Conservation (phyloP, 2,888 invertebrate species). For the Cheilosia scutellata region DNA sequence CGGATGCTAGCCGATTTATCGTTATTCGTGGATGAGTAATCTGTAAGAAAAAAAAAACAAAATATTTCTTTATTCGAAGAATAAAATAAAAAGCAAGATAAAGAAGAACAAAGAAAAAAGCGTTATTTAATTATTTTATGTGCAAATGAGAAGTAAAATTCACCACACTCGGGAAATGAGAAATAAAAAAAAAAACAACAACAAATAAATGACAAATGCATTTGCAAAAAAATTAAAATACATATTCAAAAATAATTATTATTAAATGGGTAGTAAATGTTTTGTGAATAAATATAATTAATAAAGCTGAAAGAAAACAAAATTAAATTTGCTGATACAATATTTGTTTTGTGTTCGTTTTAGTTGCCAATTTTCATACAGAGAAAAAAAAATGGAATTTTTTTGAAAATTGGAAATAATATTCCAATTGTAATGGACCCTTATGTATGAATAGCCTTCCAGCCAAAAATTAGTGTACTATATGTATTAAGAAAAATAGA, state of each 20-base stretch:
- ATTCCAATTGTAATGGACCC: too few species aligned
- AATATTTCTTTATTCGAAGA: background rate
- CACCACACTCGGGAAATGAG: conserved; percentile 70
- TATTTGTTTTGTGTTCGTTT: background rate
- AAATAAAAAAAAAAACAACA: conserved; percentile 42
- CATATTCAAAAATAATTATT: conserved; percentile 1
- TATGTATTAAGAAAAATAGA: background rate
- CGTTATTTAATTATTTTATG: conserved; percentile 30
- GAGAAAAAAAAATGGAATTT: background rate
- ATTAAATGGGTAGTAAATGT: conserved; percentile 4
- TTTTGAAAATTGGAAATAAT: background rate
- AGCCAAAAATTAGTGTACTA: too few species aligned
- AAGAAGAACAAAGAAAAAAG: conserved; percentile 39
- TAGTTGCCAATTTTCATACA: conserved; percentile 16
- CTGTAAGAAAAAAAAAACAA: conserved; percentile 76
- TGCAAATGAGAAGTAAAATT: conserved; percentile 64
- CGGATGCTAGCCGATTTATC: conserved; percentile 84
- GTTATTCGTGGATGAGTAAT: conserved; percentile 84
- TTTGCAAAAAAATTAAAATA: conserved; percentile 58
- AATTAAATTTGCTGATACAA: conserved; percentile 6
- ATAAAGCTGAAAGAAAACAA: conserved; percentile 46
- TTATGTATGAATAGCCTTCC: too few species aligned
- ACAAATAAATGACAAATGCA: conserved; percentile 68
- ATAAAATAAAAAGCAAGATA: conserved; percentile 7
- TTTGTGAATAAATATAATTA: background rate